Evolutionary conservation across 2,888 invertebrate genomes (phyloP), one percentile per base, ranked within the genome.

Genomic region (Stegophylla sp.): DNA sequence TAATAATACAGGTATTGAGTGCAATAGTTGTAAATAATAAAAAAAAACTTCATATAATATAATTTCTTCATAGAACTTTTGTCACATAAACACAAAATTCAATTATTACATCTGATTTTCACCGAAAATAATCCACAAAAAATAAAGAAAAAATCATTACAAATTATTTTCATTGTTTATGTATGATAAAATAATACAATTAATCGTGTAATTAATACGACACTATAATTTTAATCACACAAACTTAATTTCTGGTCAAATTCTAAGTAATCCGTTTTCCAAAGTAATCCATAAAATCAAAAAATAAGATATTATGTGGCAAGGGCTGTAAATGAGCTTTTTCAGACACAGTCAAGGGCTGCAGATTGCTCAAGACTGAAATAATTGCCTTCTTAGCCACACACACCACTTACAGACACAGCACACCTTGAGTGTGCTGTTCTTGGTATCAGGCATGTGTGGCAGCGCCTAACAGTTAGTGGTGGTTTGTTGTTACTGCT

Each of bases 1-100:
- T 41, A 71, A 71, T 53, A 17, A 34, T 71, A 15, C n/a, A n/a
- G n/a, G n/a, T 20, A 48, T 71, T 53, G 23, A 53, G 53, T 1
- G 10, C 20, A 71, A 34, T 34, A 53, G 13, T 53, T 20, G 43
- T 23, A 66, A 13, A 66, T 48, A n/a, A 45, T 10, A 67, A 23
- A 67, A 41, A 63, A 41, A 1, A 3, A 63, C 34, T 63, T 20
- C 17, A 45, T 45, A 12, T 45, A 12, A 45, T 9, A 15, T 45
- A 45, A 45, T 45, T 23, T 10, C n/a, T 56, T 9, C 20, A 10
- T 56, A 20, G 1, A 53, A 56, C 23, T n/a, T 56, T 9, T 2
- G 10, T 56, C 23, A 56, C 23, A 56, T 20, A 20, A 56, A 53
- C 20, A 20, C 56, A 20, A 20, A 56, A 56, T 56, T n/a, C n/a